Evolutionary conservation across 2,797 vertebrate genomes (phyloP), one percentile per base, ranked within the genome.

Genomic region (Harpagifer antarcticus): DNA sequence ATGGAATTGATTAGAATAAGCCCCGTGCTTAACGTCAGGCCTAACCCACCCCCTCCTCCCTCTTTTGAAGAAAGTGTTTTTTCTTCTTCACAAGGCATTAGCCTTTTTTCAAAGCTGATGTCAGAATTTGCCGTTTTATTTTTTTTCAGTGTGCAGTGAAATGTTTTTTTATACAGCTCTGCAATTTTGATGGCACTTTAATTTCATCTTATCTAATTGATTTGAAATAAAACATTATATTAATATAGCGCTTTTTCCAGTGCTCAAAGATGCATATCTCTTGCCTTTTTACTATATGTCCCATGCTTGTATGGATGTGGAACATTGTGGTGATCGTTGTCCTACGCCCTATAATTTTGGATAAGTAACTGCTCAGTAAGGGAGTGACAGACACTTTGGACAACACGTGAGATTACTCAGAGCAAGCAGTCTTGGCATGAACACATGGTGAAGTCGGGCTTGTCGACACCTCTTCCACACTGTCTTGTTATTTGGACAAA

Each of bases 1-100:
- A 54, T 84, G 74, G 78, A 84, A 88, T 81, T 88, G 76, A 88
- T 88, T 78, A 59, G 44, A 82, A 63, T 81, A 67, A 82, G 56
- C 78, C 56, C 16, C 23, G 6, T 54, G 75, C 52, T 72, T 68
- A 68, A 48, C 3, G 10, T 27, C 53, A 42, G 56, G 50, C 48
- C 70, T 63, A 49, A 11, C 16, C 48, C 56, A 27, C 23, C 3
- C 17, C 14, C 7, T 37, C 33, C 33, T 33, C 33, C 33, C 33
- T 37, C 33, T 37, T 37, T n/a, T 15, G 23, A 74, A 78, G 53
- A 80, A 78, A 74, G 52, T 78, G 44, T 50, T 45, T 52, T 44
- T 74, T 63, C 27, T 33, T 20, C 31, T 17, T 48, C 10, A 53
- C n/a, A 31, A 6, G 54, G n/a, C 14, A 17, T 61, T 65, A 40